These are phyloP conservation scores for Lasiurus cinereus DNA, from an alignment of 2,113 vertebrate genomes.

Conservation along the genomic window DNA sequence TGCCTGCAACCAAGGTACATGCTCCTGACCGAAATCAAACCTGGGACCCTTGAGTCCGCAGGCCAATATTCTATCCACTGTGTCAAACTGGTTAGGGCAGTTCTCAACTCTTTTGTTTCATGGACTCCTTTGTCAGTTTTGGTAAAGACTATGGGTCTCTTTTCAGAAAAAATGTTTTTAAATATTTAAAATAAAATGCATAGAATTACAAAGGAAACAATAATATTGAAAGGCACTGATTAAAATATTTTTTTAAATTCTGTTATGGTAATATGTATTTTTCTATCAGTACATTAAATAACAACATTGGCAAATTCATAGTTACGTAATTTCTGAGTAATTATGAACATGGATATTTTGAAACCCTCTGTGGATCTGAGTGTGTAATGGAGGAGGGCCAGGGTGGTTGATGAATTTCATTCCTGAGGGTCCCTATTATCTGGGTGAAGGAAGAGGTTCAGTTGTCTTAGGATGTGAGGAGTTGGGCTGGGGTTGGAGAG, in stretches of 20 bases:
- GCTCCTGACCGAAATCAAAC: no score
- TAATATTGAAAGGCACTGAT: neutral
- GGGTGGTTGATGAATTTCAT: neutral
- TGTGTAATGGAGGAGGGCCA: neutral
- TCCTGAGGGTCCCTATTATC: neutral
- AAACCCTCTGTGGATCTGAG: neutral
- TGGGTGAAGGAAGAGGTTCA: neutral
- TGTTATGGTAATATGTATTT: neutral
- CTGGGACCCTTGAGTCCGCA: no score
- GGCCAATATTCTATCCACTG: no score
- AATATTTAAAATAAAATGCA: constrained; percentile 4
- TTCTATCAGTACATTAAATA: neutral
- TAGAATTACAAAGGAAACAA: neutral
- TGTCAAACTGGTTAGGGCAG: no score
- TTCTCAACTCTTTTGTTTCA: neutral
- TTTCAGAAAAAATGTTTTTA: constrained; percentile 5
- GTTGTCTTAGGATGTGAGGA: neutral
- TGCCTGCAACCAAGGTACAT: no score
- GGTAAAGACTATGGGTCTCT: neutral
- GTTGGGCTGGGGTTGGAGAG: neutral
- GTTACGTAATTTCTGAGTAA: neutral
- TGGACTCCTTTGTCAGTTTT: constrained; percentile 33
- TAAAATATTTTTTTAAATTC: constrained; percentile 12
- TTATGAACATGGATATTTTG: neutral
- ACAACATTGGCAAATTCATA: neutral